Evolutionary conservation across 2,797 vertebrate genomes (phyloP), one percentile per base, ranked within the genome.

Genomic region (Hapalemur alaotrensis): DNA sequence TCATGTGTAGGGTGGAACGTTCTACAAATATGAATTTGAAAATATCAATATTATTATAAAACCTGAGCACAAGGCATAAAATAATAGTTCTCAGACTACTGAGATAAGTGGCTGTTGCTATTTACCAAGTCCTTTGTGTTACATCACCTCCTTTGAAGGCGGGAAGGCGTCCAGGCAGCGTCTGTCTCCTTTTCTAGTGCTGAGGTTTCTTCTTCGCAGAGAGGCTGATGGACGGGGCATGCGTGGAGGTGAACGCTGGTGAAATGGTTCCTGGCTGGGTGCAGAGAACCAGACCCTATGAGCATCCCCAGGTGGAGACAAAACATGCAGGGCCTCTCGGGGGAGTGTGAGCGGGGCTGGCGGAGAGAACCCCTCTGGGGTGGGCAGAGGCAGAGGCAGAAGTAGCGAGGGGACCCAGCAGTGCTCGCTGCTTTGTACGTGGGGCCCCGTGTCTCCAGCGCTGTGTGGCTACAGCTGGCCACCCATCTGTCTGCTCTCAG

Each of bases 401-500:
- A 13, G 38, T 28, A 7, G 32, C 41, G 61, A 25, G 8, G 7
- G n/a, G 81, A 25, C 82, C 46, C 38, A 32, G 2, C 35, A 15
- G 20, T 0, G 30, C 73, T 46, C 14, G 0, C 43, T 63, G 85
- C 94, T 85, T 90, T 89, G 75, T 78, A 32, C 25, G 32, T 1
- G 0, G 69, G 43, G 78, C 95, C 91, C 63, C 0, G 2, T 82
- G 96, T 73, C 73, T 50, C 48, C 2, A 0, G 81, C 38, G 70
- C 84, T 50, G 1, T 35, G 59, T 69, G 73, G 54, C 73, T 82
- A 54, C 84, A 97, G 96, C 94, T 96, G 96, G 81, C 41, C 25
- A 10, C 73, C 97, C 96, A 95, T 96, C 96, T 97, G 94, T 94
- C 90, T 59, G 48, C n/a, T 79, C 73, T 91, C 38, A 13, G 69